A percentile compares a stretch with the other conserved stretches of the same genome.
Evolutionary conservation across 2,797 vertebrate species (phyloP).

Genomic region (Hypotaenidia philippensis): DNA sequence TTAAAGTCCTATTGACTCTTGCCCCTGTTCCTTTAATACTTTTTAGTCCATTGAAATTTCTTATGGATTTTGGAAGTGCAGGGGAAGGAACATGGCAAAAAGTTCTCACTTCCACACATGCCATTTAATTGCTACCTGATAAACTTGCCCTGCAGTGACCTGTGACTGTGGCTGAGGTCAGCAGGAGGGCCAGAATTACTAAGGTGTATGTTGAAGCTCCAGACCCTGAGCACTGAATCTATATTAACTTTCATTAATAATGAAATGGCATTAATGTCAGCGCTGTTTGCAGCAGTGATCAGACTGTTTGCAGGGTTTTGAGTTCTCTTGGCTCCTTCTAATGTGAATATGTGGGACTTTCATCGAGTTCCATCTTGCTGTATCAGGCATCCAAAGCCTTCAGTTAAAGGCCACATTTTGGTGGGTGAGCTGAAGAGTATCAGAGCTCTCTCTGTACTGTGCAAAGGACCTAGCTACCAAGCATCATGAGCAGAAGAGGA

Average conservation of each 20-base stretch:
- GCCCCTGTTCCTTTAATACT: not conserved
- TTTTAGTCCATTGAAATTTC: not conserved
- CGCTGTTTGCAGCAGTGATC: no score
- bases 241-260: not conserved
- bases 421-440: not conserved
- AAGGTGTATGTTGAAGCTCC: not conserved
- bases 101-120: not conserved
- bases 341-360: not conserved
- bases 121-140: not conserved
- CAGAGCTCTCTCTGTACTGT: rapidly evolving
- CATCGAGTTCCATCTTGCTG: not conserved
- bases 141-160: not conserved
- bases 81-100: not conserved
- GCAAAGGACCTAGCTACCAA: rapidly evolving
- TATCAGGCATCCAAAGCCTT: not conserved
- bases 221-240: not conserved
- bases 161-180: not conserved
- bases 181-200: not conserved
- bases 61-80: not conserved
- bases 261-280: not conserved
- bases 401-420: not conserved
- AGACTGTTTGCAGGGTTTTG: not conserved
- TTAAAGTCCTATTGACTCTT: not conserved
- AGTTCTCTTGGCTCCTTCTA: not conserved
- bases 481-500: rapidly evolving